Base-by-base conservation (phyloP, 92 coral and sea anemone species). In the Hydrozoanthus gracilis region DNA sequence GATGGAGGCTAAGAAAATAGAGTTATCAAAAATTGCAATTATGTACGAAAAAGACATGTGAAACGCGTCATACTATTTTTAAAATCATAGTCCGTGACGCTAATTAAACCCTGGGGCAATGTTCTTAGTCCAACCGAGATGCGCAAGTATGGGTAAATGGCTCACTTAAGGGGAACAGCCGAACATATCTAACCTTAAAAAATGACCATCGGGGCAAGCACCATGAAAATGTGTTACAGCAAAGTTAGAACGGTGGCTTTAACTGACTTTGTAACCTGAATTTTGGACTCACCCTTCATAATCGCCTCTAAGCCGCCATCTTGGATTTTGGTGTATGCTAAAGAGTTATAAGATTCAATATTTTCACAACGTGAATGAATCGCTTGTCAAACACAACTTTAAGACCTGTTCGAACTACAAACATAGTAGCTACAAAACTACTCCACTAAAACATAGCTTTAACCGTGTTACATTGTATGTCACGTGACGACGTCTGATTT, bases 231-330 rank as follows among this genome's bases (percentile, higher is more conserved):
- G 70, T 68, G 77, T 83, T 80, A 89, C 84, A 83, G 91, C 88
- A 89, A 89, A 2, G 50, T 47, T 76, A 65, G 91, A 84, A 62
- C 86, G 88, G 91, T 84, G 84, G 88, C 88, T 88, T 88, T 88
- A 84, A 46, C 78, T 82, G n/a, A 27, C 39, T 27, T 27, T 6
- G 83, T 46, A 83, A 83, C 10, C 14, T 5, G 17, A 50, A 51
- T n/a, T 10, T 71, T 8, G 51, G 51, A 47, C 11, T 10, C 17
- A 64, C 78, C 70, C 67, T 18, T 14, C 48, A 47, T 64, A 20
- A 47, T 69, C 45, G 13, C 78, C 15, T 47, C 17, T 72, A 76
- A 61, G 88, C 79, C 86, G 92, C 87, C 89, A 86, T 89, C 72
- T 89, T 77, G 86, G 76, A 58, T 88, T 77, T 84, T 4, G 35